These are phyloP conservation scores for Drosophila kurseongensis DNA, from an alignment of 1,140 invertebrate species.

Conservation along the genomic window DNA sequence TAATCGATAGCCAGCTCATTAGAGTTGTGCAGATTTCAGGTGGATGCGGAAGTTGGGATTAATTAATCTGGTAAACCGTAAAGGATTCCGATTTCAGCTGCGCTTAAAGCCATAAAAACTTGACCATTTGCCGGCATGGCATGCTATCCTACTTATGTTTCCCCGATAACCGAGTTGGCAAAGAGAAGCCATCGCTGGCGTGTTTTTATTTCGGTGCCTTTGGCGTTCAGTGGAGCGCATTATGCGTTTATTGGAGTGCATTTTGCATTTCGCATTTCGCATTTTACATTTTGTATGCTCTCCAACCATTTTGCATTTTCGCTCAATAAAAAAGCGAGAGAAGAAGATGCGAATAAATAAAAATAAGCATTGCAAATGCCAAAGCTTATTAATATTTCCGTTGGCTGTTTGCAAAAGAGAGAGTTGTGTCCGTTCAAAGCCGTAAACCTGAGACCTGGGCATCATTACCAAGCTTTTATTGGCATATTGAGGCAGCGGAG, in stretches of 20 bases:
- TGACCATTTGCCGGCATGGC: conserved; percentile 39
- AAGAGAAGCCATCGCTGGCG: conserved; percentile 22
- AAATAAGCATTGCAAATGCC: conserved; percentile 81
- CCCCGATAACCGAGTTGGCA: conserved; percentile 18
- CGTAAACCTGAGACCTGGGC: conserved; percentile 51
- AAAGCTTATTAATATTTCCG: conserved; percentile 81
- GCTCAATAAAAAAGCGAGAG: conserved; percentile 37
- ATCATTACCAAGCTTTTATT: conserved; percentile 80
- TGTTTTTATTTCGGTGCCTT: conserved; percentile 54
- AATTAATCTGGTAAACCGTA: conserved; percentile 36
- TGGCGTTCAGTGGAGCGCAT: conserved; percentile 71
- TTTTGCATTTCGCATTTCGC: conserved; percentile 49
- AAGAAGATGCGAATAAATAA: conserved; percentile 45
- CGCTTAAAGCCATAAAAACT: conserved; percentile 38
- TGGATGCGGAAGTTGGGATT: not conserved
- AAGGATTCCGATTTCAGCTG: conserved; percentile 14
- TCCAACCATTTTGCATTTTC: conserved; percentile 53
- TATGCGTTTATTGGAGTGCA: conserved; percentile 75
- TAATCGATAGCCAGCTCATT: conserved; percentile 58
- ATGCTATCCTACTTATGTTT: conserved; percentile 19
- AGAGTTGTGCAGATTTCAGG: conserved; percentile 5
- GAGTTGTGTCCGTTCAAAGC: conserved; percentile 49
- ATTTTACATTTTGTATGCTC: conserved; percentile 41
- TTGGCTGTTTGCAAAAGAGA: conserved; percentile 37
- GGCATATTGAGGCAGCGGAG: conserved; percentile 51